Base-by-base conservation (phyloP, 2,888 invertebrate species). In the Bellardia bayeri region DNA sequence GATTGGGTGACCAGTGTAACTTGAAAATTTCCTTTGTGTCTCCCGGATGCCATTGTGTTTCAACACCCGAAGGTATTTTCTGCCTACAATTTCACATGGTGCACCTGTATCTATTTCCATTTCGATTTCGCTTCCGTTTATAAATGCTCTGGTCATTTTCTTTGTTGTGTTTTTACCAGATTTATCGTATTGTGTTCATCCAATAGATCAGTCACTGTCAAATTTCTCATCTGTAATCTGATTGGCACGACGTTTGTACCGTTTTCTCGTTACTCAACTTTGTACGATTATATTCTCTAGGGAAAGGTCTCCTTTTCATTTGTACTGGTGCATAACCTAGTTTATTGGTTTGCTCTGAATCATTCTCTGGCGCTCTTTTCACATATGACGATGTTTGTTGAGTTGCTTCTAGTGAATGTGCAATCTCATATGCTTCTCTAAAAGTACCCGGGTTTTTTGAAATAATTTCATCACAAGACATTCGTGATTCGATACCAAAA, bases 381-480 rank as follows among this genome's bases (percentile, higher is more conserved):
- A 79, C 45, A 3, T 14, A 30, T 3, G 45, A n/a, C 49, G 84
- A 1, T 11, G 76, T 68, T 63, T 82, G 58, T 1, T 45, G 75
- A 1, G 64, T 72, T 16, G 71, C 45, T 30, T 71, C 64, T 11
- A 74, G 42, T 58, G 72, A 0, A 8, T 66, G 63, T 13, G 78
- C 71, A 3, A 74, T 84, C 7, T 75, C 68, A 30, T 81, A 86
- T 5, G 86, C 84, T 2, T 83, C 82, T 2, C 16, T 37, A 68
- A 88, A 88, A 8, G 51, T 56, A 23, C n/a, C 56, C n/a, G 78
- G 82, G 16, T 83, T 75, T 54, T 88, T 86, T n/a, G 68, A 79
- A 45, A 84, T 89, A 13, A 88, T 85, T 42, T 87, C 86, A 58
- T 89, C 86, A 23, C 88, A 88, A 4, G 81, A 68, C 5, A 42